Conservation (phyloP, 2,888 invertebrate species). For the Acleris cristana region DNA sequence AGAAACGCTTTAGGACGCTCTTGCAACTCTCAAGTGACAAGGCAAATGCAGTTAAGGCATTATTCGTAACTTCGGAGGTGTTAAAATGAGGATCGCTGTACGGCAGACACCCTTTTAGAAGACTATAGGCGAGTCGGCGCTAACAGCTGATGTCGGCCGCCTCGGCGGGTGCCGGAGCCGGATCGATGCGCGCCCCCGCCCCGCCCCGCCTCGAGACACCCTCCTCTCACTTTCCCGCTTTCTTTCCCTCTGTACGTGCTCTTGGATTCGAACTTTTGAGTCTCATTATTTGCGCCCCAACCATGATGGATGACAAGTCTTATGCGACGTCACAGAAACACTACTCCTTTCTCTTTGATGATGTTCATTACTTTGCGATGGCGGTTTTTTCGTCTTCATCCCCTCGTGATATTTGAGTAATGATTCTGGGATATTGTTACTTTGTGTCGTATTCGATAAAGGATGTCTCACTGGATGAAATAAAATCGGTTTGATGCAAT, state of each 20-base stretch:
- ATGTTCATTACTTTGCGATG: slow-evolving; percentile 34
- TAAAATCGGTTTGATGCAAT: too few species aligned
- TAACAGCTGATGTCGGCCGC: slow-evolving; percentile 73
- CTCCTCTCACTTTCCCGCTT: slow-evolving; percentile 75
- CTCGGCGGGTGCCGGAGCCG: slow-evolving; percentile 58
- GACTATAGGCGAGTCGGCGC: slow-evolving; percentile 46
- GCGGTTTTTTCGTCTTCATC: slow-evolving; percentile 26
- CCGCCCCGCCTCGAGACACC: slow-evolving; percentile 57
- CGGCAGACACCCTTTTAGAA: slow-evolving; percentile 39
- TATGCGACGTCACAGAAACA: slow-evolving; percentile 38
- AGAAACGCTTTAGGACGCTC: slow-evolving; percentile 7
- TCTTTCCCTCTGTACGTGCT: slow-evolving; percentile 62
- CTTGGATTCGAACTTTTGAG: slow-evolving; percentile 37
- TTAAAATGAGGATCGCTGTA: slow-evolving; percentile 38
- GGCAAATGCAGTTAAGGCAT: slow-evolving; percentile 34
- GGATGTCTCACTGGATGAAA: too few species aligned
- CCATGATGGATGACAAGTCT: slow-evolving; percentile 35
- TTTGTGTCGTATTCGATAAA: neutral
- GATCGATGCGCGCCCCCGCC: slow-evolving; percentile 71
- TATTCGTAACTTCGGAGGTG: slow-evolving; percentile 39
- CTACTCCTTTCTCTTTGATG: slow-evolving; percentile 39
- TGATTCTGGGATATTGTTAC: slow-evolving; percentile 20
- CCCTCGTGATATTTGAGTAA: slow-evolving; percentile 33
- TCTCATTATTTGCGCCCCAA: slow-evolving; percentile 36
- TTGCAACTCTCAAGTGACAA: slow-evolving; percentile 20